These are phyloP conservation scores for Benthosema pterotum DNA, from an alignment of 2,797 vertebrate species.

Conservation along the genomic window DNA sequence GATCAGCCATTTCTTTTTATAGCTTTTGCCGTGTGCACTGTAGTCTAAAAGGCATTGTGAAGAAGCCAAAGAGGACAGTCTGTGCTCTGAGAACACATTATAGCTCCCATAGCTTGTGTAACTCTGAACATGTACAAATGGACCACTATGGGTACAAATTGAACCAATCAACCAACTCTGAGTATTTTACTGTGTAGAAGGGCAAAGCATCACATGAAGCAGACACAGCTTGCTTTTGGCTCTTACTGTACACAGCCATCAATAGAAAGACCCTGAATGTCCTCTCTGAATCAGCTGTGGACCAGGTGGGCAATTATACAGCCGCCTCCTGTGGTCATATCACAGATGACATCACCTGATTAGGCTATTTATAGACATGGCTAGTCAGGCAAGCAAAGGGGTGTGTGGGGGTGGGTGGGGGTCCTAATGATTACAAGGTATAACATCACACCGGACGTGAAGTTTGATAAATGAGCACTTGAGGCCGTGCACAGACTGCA, in stretches of 20 bases:
- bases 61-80: too few relatives aligned
- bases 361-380: slow-evolving; percentile 63
- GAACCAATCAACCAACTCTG: too few relatives aligned
- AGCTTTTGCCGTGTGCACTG: slow-evolving; percentile 37
- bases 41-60: slow-evolving; percentile 27
- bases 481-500: slow-evolving; percentile 39
- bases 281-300: slow-evolving; percentile 32
- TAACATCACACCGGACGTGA: slow-evolving; percentile 39
- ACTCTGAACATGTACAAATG: background rate
- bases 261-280: background rate
- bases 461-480: slow-evolving; percentile 64
- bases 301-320: slow-evolving; percentile 59
- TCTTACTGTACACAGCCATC: slow-evolving; percentile 7
- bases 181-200: background rate
- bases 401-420: too few relatives aligned
- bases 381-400: slow-evolving; percentile 18
- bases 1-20: slow-evolving; percentile 58
- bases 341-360: slow-evolving; percentile 44
- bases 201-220: background rate
- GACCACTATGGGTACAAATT: too few relatives aligned
- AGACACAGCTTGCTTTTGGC: background rate
- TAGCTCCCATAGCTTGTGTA: too few relatives aligned
- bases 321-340: slow-evolving; percentile 50
- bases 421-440: slow-evolving; percentile 47
- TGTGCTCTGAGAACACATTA: too few relatives aligned